These are phyloP conservation scores for Actias luna DNA, from an alignment of 2,888 invertebrate genomes.

Conservation along the genomic window DNA sequence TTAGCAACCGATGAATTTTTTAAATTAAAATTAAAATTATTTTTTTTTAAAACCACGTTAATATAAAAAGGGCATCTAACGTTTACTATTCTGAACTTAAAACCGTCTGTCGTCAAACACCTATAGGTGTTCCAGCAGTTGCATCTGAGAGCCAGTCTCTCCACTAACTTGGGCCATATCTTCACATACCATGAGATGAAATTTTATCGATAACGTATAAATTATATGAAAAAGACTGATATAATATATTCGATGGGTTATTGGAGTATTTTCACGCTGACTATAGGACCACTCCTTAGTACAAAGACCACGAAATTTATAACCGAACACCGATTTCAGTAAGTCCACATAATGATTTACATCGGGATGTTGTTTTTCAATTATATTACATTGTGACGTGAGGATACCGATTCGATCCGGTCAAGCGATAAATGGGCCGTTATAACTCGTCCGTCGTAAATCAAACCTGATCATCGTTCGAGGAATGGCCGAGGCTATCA, in stretches of 20 bases:
- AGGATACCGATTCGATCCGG: conserved; percentile 17
- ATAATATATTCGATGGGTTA: neutral
- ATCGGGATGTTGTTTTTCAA: conserved; percentile 40
- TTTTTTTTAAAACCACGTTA: no score
- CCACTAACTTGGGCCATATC: no score
- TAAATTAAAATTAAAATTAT: no score
- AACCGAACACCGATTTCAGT: conserved; percentile 31
- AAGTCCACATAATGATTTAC: conserved; percentile 10
- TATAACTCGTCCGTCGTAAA: conserved; percentile 62
- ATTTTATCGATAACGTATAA: no score
- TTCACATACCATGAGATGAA: no score
- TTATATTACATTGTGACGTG: conserved; percentile 23
- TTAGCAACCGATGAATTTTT: no score
- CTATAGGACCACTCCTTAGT: neutral
- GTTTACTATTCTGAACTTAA: no score
- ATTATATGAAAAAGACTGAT: neutral
- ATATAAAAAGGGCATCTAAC: no score
- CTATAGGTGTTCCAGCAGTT: no score
- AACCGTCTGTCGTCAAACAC: no score
- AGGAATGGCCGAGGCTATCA: conserved; percentile 45
- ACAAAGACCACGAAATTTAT: conserved; percentile 27
- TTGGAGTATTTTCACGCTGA: neutral
- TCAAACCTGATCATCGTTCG: conserved; percentile 70
- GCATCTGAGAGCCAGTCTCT: no score
- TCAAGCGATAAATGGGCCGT: conserved; percentile 59